These are phyloP conservation scores for Ciconia boyciana DNA, from an alignment of 2,113 vertebrate genomes.

Conservation along the genomic window DNA sequence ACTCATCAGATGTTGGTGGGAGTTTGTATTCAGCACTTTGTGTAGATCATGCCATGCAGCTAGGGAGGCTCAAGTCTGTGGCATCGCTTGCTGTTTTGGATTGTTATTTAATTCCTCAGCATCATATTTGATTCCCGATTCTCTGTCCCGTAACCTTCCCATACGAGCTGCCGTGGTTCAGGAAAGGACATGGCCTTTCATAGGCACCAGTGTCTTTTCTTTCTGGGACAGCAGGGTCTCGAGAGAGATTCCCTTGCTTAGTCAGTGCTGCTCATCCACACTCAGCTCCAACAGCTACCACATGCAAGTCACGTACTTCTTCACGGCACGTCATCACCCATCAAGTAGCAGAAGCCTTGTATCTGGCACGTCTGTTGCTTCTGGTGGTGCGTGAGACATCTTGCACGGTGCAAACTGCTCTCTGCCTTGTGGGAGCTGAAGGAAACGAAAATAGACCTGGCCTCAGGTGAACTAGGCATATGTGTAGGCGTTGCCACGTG, in stretches of 20 bases:
- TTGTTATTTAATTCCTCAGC: not conserved
- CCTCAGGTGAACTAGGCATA: not conserved
- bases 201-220: not conserved
- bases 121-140: not conserved
- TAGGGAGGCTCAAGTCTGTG: not conserved
- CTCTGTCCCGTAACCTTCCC: rapidly evolving
- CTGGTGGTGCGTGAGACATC: not conserved
- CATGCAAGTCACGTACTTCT: not conserved
- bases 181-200: not conserved
- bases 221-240: not conserved
- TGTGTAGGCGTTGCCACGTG: not conserved
- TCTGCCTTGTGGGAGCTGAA: not conserved
- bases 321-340: not conserved
- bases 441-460: not conserved
- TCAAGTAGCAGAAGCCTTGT: not conserved
- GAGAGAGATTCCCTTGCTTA: not conserved
- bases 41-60: not conserved
- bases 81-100: not conserved
- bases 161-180: rapidly evolving
- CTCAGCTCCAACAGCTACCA: not conserved
- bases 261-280: not conserved
- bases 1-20: not conserved
- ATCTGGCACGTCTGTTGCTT: not conserved
- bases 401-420: not conserved
- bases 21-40: not conserved